Base-by-base conservation (phyloP, 2,113 vertebrate species). In the Oxyruncus cristatus region DNA sequence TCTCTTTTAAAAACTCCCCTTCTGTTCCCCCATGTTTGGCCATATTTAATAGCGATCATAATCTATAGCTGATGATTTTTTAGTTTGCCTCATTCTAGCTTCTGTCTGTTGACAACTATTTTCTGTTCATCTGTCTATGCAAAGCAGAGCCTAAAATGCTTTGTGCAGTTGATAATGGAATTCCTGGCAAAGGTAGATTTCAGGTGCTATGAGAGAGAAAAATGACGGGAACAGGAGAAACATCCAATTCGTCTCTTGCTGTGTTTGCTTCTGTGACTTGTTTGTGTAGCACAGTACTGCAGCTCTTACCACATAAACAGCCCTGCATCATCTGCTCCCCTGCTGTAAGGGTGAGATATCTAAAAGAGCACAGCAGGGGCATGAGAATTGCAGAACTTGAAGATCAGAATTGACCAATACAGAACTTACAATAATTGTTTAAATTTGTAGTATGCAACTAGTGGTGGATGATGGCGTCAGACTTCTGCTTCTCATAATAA, bases 141-240 rank as follows among this genome's bases (percentile, higher is more conserved):
- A 92, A 91, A 93, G 46, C 35, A 81, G 65, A 77, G 22, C 68
- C 52, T 74, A 47, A 88, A 92, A 70, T 89, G 59, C 50, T 88
- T 88, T 87, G 13, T 86, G 85, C 33, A 67, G 50, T 62, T 88
- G 71, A 59, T 96, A 76, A 88, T 84, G 56, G 75, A 92, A 86
- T 95, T 94, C 88, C 76, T 95, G 95, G 79, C 83, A 90, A 85
- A 88, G 47, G 68, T 71, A 88, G 71, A 84, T 92, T 96, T 94
- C 76, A 75, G 68, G 65, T 93, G 76, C 61, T 77, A 46, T 37
- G 61, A 92, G 75, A 89, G 58, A 87, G 46, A 84, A 77, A 90
- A 88, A 80, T 80, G 90, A 83, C 16, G 81, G 82, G 63, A 88
- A 88, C 0, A 0, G 67, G 75, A 92, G 92, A 88, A 88, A 82